A percentile compares a stretch with the other conserved stretches of the same genome.
Conservation (phyloP, 2,797 vertebrate genomes). For the Cuniculus paca region DNA sequence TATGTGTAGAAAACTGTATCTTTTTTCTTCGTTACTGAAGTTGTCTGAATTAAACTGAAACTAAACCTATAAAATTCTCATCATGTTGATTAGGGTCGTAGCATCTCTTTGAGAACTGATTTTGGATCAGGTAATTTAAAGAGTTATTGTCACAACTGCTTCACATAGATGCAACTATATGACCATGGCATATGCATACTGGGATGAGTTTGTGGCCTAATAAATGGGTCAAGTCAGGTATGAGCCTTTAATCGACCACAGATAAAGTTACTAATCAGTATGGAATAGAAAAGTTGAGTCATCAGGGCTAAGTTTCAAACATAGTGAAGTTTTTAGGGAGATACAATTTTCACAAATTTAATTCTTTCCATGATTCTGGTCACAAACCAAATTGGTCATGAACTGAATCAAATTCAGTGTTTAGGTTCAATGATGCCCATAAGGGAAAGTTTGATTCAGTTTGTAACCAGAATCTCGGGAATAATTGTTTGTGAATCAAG, state of each 20-base stretch:
- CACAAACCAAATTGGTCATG: neutral
- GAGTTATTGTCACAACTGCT: neutral
- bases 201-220: neutral
- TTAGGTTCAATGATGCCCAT: neutral
- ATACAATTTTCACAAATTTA: neutral
- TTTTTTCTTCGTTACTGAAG: slow-evolving; percentile 8
- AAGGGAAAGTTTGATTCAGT: neutral
- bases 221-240: neutral
- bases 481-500: neutral
- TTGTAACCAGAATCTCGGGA: neutral
- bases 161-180: neutral
- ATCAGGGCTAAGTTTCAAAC: neutral
- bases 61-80: neutral
- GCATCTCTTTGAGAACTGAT: neutral
- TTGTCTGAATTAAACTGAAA: neutral
- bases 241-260: slow-evolving; percentile 16
- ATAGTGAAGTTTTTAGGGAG: neutral
- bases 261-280: slow-evolving; percentile 11
- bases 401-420: neutral
- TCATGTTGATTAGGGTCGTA: neutral
- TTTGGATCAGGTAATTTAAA: neutral
- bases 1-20: slow-evolving; percentile 4
- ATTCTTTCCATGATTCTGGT: neutral
- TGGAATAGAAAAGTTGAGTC: neutral
- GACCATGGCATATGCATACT: neutral